Base-by-base conservation (phyloP, 2,797 vertebrate genomes). In the Tangara arthus region DNA sequence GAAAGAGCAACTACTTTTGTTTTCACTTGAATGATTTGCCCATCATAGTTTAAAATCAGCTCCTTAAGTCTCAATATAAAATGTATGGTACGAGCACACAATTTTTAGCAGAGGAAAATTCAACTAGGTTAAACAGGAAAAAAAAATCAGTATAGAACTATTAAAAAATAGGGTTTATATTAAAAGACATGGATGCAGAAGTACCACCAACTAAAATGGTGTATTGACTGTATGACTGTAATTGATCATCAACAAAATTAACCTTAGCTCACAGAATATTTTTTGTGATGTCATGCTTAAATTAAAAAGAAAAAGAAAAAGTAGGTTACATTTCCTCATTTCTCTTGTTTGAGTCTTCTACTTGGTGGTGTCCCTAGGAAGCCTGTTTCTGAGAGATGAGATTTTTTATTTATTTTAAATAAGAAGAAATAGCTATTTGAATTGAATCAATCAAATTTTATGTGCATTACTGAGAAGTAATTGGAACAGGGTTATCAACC, bases 401-500 rank as follows among this genome's bases (percentile, higher is more conserved):
- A 69, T 32, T 89, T 89, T 65, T 86, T 84, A 90, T 88, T 90
- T 92, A 89, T 82, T 94, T 94, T 49, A 93, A 76, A 77, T 91
- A 89, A 87, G 66, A 93, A 87, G 59, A 89, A 94, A 92, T 75
- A 88, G 23, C 39, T 85, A 85, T 42, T 85, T 93, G 63, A 92
- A 95, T 87, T 61, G 75, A 96, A 95, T 81, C 60, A 94, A 96
- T 96, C 96, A 95, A 89, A 41, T 80, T 88, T 75, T 78, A 87
- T 64, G 27, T 41, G 59, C 92, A 75, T 90, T 95, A 89, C 77
- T 79, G 72, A 94, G 69, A 96, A 61, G 88, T 95, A 97, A 96
- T 95, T 97, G 89, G 90, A 97, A 97, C 82, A 46, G 42, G n/a
- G 83, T 93, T 96, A 93, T 96, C 95, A 95, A 82, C 24, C 30